Conservation (phyloP, 2,888 invertebrate genomes). For the Tethea ocularis region DNA sequence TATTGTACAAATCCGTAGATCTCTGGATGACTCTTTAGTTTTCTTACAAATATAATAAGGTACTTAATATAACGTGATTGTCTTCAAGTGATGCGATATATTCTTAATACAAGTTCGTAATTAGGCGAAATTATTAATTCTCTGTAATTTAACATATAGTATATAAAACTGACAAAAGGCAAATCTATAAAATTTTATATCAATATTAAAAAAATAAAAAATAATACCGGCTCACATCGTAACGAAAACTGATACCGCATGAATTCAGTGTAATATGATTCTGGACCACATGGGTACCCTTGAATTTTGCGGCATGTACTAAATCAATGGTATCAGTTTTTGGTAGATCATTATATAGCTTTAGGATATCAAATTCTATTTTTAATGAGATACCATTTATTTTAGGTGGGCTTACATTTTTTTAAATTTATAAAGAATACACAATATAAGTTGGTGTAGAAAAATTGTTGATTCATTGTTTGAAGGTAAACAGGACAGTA, state of each 20-base stretch:
- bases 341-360: neutral
- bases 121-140: neutral
- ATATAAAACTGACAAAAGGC: neutral
- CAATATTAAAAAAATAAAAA: neutral
- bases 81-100: neutral
- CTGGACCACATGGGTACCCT: no score
- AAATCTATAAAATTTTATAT: neutral
- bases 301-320: no score
- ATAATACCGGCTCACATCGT: no score
- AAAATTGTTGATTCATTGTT: neutral
- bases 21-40: no score
- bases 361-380: neutral
- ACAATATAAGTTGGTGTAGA: neutral
- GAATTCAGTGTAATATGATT: no score
- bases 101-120: neutral
- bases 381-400: neutral
- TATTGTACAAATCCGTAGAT: no score
- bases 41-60: neutral
- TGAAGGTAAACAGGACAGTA: neutral
- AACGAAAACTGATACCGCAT: no score
- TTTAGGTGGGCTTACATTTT: neutral
- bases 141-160: neutral
- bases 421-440: neutral
- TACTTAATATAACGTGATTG: slow-evolving; percentile 1
- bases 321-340: no score